These are phyloP conservation scores for Phataginus tricuspis DNA, from an alignment of 2,797 vertebrate genomes.

Conservation along the genomic window DNA sequence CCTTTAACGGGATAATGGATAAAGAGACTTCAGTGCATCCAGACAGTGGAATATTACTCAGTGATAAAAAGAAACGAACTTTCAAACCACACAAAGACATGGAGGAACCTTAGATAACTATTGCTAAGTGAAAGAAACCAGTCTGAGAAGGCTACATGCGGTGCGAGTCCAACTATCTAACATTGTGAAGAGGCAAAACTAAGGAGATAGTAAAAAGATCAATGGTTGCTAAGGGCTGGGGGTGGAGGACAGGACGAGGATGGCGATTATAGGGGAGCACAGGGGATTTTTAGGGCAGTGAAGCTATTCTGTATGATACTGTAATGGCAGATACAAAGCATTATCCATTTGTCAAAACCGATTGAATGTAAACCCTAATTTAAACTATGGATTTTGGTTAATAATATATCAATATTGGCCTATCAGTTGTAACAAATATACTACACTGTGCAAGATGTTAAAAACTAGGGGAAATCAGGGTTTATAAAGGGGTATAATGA, in stretches of 20 bases:
- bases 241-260: not conserved
- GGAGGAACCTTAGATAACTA: not conserved
- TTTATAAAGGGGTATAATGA: not conserved
- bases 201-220: not conserved
- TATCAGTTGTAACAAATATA: not conserved
- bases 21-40: not conserved
- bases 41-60: not conserved
- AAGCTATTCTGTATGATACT: not conserved
- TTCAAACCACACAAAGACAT: not conserved
- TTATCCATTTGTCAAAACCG: not conserved
- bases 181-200: not conserved
- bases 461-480: not conserved
- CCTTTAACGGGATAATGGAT: not conserved
- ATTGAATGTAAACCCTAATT: not conserved
- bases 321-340: not conserved
- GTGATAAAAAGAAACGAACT: not conserved
- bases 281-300: not conserved
- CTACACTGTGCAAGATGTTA: not conserved
- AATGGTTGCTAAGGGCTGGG: not conserved
- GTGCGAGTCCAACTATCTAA: not conserved
- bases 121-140: not conserved
- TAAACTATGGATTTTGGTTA: not conserved
- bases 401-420: not conserved
- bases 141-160: not conserved
- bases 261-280: not conserved